Evolutionary conservation across 30 jellyfish, hydroid and myxozoan genomes (phyloP), one percentile per base, ranked within the genome.

Genomic region (Aurelia sp.): DNA sequence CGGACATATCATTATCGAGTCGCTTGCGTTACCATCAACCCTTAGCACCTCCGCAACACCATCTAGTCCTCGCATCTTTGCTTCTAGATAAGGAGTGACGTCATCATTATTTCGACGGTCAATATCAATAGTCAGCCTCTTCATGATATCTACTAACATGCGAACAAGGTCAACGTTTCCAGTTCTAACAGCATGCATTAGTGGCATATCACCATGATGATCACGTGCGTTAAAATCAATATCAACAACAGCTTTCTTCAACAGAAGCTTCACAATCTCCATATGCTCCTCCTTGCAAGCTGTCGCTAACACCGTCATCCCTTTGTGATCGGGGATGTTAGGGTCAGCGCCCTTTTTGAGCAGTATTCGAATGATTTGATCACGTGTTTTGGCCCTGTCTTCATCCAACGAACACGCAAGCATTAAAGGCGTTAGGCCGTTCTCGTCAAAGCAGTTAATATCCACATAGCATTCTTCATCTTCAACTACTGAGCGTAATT

Each of bases 151-250:
- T 23, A 90, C 91, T 55, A 90, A 40, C 48, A 68, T 13, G 17
- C 82, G 85, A 52, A 81, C 95, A 23, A 90, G 76, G 19, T 30
- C 71, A 21, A 77, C 51, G 69, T 74, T 66, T 35, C 85, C 81
- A 3, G 97, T 74, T 55, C 95, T 52, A 58, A 82, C 92, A 21
- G 97, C 97, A 60, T 90, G 93, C 97, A 90, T 90, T 57, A 90
- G 71, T 15, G 95, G 58, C 19, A 91, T 68, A 50, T 90, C 97
- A 17, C 88, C 90, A 37, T 41, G 50, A 22, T 62, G 73, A 82
- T 90, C 97, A n/a, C 37, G 33, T 11, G 78, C 27, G 35, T 73
- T 82, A n/a, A 70, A 82, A 22, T 90, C 82, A 22, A 90, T 90
- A 62, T 90, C 95, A 47, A 76, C 37, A 3, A 41, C 35, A 21